Conservation (phyloP, 2,113 vertebrate species). For the Corvus hawaiiensis region DNA sequence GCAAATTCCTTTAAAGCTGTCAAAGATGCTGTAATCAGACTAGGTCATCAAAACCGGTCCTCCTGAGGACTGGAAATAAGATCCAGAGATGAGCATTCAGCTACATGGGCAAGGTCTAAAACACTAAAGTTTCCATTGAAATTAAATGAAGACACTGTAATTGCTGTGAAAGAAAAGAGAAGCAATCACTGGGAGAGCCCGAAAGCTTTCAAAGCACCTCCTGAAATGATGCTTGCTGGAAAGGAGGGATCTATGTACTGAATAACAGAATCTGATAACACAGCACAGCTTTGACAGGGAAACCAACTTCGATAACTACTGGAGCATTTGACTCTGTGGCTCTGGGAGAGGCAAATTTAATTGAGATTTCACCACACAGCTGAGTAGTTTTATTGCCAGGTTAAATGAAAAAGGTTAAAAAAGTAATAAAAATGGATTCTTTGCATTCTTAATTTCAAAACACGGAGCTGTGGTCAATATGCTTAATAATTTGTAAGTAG, state of each 20-base stretch:
- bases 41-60: constrained; percentile 52
- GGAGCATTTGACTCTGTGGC: background rate
- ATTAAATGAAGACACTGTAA: constrained; percentile 63
- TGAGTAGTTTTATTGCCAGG: constrained; percentile 42
- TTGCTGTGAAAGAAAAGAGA: constrained; percentile 24
- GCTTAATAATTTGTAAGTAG: constrained; percentile 19
- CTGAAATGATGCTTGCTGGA: background rate
- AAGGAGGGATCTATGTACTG: background rate
- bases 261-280: constrained; percentile 15
- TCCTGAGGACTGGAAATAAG: constrained; percentile 66
- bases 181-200: constrained; percentile 3
- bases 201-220: constrained; percentile 16
- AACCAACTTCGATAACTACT: background rate
- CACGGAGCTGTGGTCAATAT: background rate
- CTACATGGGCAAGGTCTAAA: constrained; percentile 56
- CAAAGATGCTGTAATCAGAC: constrained; percentile 77
- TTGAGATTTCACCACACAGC: background rate
- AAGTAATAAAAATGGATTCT: constrained; percentile 28
- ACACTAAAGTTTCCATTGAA: constrained; percentile 64
- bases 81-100: constrained; percentile 63
- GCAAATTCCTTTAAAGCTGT: constrained; percentile 79
- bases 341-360: constrained; percentile 25
- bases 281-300: constrained; percentile 3
- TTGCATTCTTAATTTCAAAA: constrained; percentile 19
- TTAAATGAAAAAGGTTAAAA: constrained; percentile 43